Evolutionary conservation across 1,140 invertebrate genomes (phyloP).

Genomic region (Yoshiicerus persimilis): DNA sequence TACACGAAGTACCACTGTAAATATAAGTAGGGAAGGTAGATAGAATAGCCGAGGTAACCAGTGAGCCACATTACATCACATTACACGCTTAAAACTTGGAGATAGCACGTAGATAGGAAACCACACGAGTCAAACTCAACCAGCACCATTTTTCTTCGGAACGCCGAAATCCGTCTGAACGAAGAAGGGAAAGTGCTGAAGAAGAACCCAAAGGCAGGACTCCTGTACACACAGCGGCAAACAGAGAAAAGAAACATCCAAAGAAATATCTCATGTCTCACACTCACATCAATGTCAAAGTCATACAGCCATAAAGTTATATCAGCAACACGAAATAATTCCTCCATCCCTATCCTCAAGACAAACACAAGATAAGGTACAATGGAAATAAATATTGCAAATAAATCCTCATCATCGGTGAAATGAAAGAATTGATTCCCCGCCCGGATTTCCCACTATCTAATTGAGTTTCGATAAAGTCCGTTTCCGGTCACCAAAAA

Average conservation of each 20-base stretch:
- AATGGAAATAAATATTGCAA: background rate
- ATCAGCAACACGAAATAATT: too few relatives aligned
- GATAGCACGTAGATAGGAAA: background rate
- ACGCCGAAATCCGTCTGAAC: slow-evolving; percentile 17
- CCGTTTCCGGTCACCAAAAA: background rate
- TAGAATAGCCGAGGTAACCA: background rate
- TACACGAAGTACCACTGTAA: too few relatives aligned
- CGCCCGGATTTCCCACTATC: background rate
- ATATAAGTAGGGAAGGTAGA: background rate
- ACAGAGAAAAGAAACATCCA: background rate
- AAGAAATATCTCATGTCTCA: background rate
- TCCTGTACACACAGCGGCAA: background rate
- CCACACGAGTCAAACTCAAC: background rate
- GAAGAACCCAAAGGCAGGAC: background rate
- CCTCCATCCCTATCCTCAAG: too few relatives aligned
- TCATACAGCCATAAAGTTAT: background rate
- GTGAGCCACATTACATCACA: background rate
- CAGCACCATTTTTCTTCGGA: slow-evolving; percentile 24
- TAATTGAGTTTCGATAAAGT: slow-evolving; percentile 2
- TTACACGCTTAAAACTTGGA: background rate
- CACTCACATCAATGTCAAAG: background rate
- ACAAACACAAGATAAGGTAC: too few relatives aligned
- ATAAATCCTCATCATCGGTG: background rate
- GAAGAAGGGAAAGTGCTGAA: background rate
- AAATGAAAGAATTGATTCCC: background rate